A percentile compares a stretch with the other conserved stretches of the same genome.
Conservation (phyloP, 2,888 invertebrate genomes). For the Lepeophtheirus nordmannii region DNA sequence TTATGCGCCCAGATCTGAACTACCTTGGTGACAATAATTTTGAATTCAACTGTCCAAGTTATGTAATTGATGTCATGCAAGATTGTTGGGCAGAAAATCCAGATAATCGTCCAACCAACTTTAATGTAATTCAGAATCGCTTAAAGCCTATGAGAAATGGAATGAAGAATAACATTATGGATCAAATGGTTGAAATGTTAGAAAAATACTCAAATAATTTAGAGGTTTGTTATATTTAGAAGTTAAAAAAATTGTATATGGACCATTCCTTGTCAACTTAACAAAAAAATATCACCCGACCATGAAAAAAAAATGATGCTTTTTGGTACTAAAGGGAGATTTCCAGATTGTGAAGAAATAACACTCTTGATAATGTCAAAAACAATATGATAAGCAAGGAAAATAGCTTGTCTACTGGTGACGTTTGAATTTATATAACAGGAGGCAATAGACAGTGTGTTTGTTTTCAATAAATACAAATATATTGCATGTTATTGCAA, state of each 20-base stretch:
- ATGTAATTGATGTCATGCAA: conserved; percentile 41
- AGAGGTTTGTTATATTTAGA: conserved; percentile 38
- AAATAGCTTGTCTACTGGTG: too few species aligned
- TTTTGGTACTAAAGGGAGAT: too few species aligned
- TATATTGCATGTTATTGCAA: too few species aligned
- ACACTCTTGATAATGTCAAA: too few species aligned
- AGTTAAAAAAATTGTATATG: not conserved
- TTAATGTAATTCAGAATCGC: conserved; percentile 53
- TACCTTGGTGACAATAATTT: conserved; percentile 4
- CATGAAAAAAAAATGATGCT: too few species aligned
- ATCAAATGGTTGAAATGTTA: conserved; percentile 78
- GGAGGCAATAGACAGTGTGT: too few species aligned
- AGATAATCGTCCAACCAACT: conserved; percentile 55
- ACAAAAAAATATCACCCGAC: too few species aligned
- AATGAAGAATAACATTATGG: conserved; percentile 68
- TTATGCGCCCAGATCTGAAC: conserved; percentile 20
- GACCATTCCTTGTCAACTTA: too few species aligned
- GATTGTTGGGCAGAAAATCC: conserved; percentile 69
- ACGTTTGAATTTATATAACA: too few species aligned
- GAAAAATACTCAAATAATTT: conserved; percentile 75
- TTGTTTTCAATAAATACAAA: too few species aligned
- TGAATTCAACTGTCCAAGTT: conserved; percentile 2
- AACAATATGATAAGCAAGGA: too few species aligned
- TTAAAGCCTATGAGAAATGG: conserved; percentile 70
- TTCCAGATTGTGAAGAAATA: too few species aligned